These are phyloP conservation scores for Hirudo medicinalis DNA, from an alignment of 1,140 invertebrate species.

Conservation along the genomic window DNA sequence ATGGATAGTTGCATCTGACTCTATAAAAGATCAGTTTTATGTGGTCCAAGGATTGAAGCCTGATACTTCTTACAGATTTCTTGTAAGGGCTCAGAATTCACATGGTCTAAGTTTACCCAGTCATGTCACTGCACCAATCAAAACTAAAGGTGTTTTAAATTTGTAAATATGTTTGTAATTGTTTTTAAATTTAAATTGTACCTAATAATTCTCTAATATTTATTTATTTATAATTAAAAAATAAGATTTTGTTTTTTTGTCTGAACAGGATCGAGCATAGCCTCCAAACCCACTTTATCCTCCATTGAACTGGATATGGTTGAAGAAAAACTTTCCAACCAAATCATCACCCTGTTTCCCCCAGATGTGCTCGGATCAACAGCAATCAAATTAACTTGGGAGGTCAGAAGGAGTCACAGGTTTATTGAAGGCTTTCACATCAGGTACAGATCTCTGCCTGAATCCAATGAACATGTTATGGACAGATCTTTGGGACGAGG, in stretches of 20 bases:
- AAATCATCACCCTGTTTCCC: conserved; percentile 10
- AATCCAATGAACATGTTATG: conserved; percentile 33
- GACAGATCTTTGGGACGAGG: too few relatives aligned
- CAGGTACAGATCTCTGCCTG: conserved; percentile 61
- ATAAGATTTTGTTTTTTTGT: neutral
- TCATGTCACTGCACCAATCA: conserved; percentile 40
- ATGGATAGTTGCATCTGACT: conserved; percentile 57
- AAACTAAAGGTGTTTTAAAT: conserved; percentile 32
- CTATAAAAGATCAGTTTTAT: conserved; percentile 45
- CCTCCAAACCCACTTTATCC: conserved; percentile 18
- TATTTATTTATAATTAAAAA: neutral
- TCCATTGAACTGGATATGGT: conserved; percentile 21
- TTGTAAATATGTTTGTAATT: neutral
- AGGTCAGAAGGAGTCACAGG: conserved; percentile 40
- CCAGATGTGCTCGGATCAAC: conserved; percentile 64
- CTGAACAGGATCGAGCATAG: neutral
- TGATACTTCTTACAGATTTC: conserved; percentile 70
- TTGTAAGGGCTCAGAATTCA: conserved; percentile 75
- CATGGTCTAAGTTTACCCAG: conserved; percentile 56
- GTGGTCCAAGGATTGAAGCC: conserved; percentile 53
- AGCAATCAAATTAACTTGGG: conserved; percentile 69
- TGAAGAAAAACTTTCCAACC: conserved; percentile 19
- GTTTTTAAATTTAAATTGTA: neutral
- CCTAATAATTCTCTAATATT: neutral
- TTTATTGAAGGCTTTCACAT: conserved; percentile 78